Evolutionary conservation across 92 coral and sea anemone genomes (phyloP).

Genomic region (Palythoa heliodiscus): DNA sequence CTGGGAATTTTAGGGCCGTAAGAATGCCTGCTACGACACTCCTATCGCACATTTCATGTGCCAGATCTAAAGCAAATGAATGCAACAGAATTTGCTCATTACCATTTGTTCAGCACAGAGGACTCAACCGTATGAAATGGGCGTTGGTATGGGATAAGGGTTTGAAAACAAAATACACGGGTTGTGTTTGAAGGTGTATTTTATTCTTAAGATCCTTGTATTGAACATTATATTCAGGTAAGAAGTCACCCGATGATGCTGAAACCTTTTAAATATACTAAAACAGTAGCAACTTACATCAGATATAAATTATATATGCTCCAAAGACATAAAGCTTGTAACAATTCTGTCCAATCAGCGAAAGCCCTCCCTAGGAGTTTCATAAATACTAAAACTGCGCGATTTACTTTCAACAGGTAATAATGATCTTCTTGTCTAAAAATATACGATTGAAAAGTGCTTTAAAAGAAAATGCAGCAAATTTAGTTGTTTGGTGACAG

Average conservation of each 20-base stretch:
- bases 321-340: neutral
- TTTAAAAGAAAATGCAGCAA: neutral
- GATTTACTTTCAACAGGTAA: neutral
- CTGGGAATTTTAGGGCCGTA: too few relatives aligned
- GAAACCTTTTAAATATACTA: neutral
- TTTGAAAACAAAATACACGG: neutral
- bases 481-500: neutral
- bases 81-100: too few relatives aligned
- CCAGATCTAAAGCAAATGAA: too few relatives aligned
- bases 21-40: too few relatives aligned
- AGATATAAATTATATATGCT: neutral
- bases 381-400: neutral
- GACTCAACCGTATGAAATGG: too few relatives aligned
- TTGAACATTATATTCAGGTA: conserved; percentile 20
- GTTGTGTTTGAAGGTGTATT: neutral
- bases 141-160: too few relatives aligned
- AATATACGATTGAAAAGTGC: neutral
- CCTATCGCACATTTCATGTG: too few relatives aligned
- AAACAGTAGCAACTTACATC: neutral
- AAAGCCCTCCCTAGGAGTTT: neutral
- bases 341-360: neutral
- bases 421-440: neutral
- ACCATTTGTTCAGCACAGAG: too few relatives aligned
- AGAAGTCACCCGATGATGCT: conserved; percentile 14
- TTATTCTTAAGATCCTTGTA: neutral